phyloP scores from a whole-genome alignment of 2,797 vertebrate species.

The Discoglossus pictus region DNA sequence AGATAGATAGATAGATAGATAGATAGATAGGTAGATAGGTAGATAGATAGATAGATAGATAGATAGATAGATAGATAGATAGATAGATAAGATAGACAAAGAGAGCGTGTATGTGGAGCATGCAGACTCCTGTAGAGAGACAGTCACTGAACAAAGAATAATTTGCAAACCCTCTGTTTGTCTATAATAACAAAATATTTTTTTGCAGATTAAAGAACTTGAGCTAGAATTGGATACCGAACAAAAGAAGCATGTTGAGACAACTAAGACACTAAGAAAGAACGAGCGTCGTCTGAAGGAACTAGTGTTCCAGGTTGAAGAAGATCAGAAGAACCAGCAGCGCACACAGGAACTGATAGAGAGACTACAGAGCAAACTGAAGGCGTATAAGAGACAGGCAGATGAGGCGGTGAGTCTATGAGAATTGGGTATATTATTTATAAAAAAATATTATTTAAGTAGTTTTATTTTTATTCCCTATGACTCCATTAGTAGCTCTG shows the following conservation, averaged over 20 bases:
- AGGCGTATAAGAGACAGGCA: constrained; percentile 70
- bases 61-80: no score
- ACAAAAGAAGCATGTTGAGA: constrained; percentile 67
- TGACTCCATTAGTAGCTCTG: no score
- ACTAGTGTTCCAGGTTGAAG: constrained; percentile 70
- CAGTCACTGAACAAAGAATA: no score
- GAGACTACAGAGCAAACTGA: constrained; percentile 73
- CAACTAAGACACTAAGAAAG: constrained; percentile 67
- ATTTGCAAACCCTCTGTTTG: no score
- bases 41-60: no score
- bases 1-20: no score
- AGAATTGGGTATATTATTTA: not conserved
- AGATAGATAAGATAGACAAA: no score
- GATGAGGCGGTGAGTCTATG: constrained; percentile 61
- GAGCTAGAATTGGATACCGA: constrained; percentile 68
- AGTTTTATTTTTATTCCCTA: not conserved
- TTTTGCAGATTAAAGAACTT: constrained; percentile 68
- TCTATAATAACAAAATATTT: no score
- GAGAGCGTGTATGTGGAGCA: no score
- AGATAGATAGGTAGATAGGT: no score
- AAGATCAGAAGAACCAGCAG: constrained; percentile 73
- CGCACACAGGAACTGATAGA: constrained; percentile 71
- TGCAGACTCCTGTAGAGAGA: no score
- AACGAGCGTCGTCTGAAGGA: constrained; percentile 70
- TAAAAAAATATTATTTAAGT: not conserved